Conservation (phyloP, 2,113 vertebrate species). For the Antechinus flavipes region DNA sequence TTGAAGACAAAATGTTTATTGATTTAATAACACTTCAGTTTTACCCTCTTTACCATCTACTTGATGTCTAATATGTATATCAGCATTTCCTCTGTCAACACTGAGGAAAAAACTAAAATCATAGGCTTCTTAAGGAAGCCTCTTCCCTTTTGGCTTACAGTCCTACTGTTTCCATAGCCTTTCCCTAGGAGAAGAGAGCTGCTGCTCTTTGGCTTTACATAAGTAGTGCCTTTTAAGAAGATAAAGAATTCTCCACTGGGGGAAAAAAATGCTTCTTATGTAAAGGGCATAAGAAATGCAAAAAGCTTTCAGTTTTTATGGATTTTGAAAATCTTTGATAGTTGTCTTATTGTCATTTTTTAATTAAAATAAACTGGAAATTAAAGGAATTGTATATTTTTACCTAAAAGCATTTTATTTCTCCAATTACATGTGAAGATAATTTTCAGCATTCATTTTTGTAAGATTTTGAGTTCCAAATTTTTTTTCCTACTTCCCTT, state of each 20-base stretch:
- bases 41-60: neutral
- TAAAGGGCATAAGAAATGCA: neutral
- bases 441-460: no score
- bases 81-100: neutral
- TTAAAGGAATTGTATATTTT: neutral
- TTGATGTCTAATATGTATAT: neutral
- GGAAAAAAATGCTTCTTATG: neutral
- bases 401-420: no score
- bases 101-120: neutral
- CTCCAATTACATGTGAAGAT: no score
- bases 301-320: neutral
- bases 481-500: no score
- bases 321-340: neutral
- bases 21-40: conserved; percentile 6
- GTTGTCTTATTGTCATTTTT: neutral
- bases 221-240: neutral
- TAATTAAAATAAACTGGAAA: neutral
- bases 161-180: neutral
- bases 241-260: neutral
- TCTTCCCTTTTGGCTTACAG: neutral
- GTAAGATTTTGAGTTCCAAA: no score
- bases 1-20: conserved; percentile 12
- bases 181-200: neutral
- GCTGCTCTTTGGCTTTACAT: neutral
- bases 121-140: neutral